These are phyloP conservation scores for Geothlypis trichas DNA, from an alignment of 2,113 vertebrate genomes.

Conservation along the genomic window DNA sequence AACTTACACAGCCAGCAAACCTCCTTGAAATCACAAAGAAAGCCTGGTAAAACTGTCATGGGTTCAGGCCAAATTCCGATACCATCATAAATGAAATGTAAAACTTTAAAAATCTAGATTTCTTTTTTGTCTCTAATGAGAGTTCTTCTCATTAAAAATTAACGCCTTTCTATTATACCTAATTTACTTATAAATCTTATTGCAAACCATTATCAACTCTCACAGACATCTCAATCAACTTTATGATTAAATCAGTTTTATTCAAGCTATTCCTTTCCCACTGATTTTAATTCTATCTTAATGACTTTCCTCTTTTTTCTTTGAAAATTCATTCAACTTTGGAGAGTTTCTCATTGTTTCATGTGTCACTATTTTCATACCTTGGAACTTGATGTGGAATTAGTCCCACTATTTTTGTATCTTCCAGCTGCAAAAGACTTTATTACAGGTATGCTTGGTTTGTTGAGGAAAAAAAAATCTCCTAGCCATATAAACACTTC, in stretches of 20 bases:
- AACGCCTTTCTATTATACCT: conserved; percentile 55
- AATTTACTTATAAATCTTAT: conserved; percentile 67
- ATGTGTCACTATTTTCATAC: not conserved
- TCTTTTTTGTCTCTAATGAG: conserved; percentile 51
- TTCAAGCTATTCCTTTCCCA: conserved; percentile 21
- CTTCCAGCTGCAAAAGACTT: not conserved
- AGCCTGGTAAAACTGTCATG: not conserved
- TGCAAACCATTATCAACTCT: conserved; percentile 46
- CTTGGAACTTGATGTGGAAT: not conserved
- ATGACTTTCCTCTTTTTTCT: conserved; percentile 35
- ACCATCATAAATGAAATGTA: conserved; percentile 13
- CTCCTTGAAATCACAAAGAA: not conserved
- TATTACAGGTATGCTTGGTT: not conserved
- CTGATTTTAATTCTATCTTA: conserved; percentile 62
- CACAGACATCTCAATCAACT: conserved; percentile 45
- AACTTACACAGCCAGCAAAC: not conserved
- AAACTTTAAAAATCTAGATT: conserved; percentile 28
- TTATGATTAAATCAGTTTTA: conserved; percentile 56
- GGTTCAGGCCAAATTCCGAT: not conserved
- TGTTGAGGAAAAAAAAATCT: not conserved
- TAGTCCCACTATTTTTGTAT: not conserved
- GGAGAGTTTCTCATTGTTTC: not conserved
- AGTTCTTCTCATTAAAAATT: conserved; percentile 64
- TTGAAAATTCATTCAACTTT: conserved; percentile 21
- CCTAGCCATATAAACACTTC: not conserved